A percentile compares a stretch with the other conserved stretches of the same genome.
Conservation (phyloP, 2,888 invertebrate genomes). For the Ochropleura leucogaster region DNA sequence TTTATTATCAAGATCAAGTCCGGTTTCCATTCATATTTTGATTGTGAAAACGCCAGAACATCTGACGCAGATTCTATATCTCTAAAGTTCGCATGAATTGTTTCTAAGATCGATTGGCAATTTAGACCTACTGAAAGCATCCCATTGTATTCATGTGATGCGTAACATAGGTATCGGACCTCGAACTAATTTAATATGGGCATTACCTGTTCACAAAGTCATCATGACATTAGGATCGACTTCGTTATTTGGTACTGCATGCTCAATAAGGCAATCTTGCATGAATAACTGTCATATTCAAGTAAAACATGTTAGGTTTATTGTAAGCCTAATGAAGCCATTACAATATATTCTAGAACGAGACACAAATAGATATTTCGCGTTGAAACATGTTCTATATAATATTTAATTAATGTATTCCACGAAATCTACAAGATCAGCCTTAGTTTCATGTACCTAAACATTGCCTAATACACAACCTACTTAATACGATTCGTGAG, state of each 20-base stretch:
- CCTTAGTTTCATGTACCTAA: slow-evolving; percentile 27
- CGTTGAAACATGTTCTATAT: slow-evolving; percentile 7
- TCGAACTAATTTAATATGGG: slow-evolving; percentile 26
- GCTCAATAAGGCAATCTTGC: slow-evolving; percentile 20
- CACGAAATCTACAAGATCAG: slow-evolving; percentile 26
- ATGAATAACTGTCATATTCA: slow-evolving; percentile 28
- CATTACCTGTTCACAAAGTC: slow-evolving; percentile 27
- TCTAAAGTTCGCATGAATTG: slow-evolving; percentile 3
- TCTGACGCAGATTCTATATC: slow-evolving; percentile 12
- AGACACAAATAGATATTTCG: slow-evolving; percentile 2
- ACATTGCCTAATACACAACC: slow-evolving; percentile 48
- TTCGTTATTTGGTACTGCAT: slow-evolving; percentile 10
- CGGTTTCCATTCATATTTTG: not conserved
- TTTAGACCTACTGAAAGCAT: slow-evolving; percentile 6
- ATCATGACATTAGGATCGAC: slow-evolving; percentile 11
- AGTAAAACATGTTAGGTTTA: slow-evolving; percentile 9
- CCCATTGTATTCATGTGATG: slow-evolving; percentile 13
- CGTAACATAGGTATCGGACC: not conserved
- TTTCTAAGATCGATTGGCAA: slow-evolving; percentile 20
- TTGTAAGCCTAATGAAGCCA: slow-evolving; percentile 36
- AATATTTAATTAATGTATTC: slow-evolving; percentile 21
- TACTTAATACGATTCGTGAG: slow-evolving; percentile 59
- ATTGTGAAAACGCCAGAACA: slow-evolving; percentile 4
- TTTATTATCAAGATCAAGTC: not conserved
- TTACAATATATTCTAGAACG: slow-evolving; percentile 21